phyloP scores from a whole-genome alignment of 2,888 invertebrate species.

The Cyclophora punctaria region DNA sequence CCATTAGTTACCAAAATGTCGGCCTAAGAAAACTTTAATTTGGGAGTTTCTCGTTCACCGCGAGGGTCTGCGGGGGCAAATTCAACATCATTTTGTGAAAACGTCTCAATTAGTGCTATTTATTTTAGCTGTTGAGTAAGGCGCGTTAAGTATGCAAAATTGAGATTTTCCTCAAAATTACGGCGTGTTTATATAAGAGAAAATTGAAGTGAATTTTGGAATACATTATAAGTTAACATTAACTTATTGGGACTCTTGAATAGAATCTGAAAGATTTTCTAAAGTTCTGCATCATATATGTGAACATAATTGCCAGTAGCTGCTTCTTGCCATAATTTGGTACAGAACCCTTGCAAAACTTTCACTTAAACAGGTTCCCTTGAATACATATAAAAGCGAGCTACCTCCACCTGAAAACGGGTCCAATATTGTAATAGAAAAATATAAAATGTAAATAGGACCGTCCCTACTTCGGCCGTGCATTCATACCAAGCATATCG shows the following conservation, averaged over 20 bases:
- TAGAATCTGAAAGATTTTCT: no score
- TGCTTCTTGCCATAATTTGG: no score
- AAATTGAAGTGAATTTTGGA: background rate
- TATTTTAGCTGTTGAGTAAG: constrained; percentile 21
- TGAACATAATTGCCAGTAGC: no score
- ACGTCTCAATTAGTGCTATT: constrained; percentile 35
- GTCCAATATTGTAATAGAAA: no score
- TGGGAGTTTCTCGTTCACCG: constrained; percentile 32
- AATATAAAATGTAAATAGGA: background rate
- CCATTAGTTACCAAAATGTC: constrained; percentile 6
- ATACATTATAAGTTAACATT: no score
- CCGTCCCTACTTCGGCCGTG: background rate
- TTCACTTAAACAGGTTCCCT: no score
- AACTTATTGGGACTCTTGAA: no score
- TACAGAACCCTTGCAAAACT: no score
- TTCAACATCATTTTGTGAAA: constrained; percentile 29
- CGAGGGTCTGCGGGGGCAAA: constrained; percentile 18
- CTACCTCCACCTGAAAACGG: no score
- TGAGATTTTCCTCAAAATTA: constrained; percentile 4
- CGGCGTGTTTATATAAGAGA: no score
- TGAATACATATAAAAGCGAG: no score
- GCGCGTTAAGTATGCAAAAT: constrained; percentile 11
- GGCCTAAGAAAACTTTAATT: constrained; percentile 34
- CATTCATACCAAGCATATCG: background rate
- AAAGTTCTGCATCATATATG: no score